These are phyloP conservation scores for Saccostrea glomerata DNA, from an alignment of 1,140 invertebrate species.

Conservation along the genomic window DNA sequence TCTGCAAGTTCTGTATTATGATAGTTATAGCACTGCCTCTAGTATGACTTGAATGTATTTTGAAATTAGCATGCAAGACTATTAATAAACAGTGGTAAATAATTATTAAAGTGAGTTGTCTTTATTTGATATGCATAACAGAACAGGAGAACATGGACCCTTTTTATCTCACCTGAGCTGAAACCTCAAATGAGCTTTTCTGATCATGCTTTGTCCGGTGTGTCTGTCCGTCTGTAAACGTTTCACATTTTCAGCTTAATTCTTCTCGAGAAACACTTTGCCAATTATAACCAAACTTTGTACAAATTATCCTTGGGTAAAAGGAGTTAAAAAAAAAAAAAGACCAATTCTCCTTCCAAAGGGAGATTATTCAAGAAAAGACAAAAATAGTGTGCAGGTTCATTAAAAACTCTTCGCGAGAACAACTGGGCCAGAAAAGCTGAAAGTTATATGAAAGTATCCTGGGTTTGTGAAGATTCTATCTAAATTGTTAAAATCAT, in stretches of 20 bases:
- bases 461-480: too few species aligned
- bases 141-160: background rate
- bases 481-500: too few species aligned
- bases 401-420: too few species aligned
- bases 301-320: too few species aligned
- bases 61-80: constrained; percentile 14
- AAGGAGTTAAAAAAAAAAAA: too few species aligned
- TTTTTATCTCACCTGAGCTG: background rate
- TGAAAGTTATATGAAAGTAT: too few species aligned
- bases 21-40: constrained; percentile 30
- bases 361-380: background rate
- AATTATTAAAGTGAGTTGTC: background rate
- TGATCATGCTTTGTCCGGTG: background rate
- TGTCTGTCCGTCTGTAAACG: too few species aligned
- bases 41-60: constrained; percentile 29
- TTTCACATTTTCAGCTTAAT: too few species aligned
- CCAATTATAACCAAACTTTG: too few species aligned
- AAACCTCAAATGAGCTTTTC: background rate
- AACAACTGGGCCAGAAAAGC: too few species aligned
- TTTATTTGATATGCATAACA: background rate
- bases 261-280: too few species aligned
- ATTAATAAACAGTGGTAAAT: constrained; percentile 9
- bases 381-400: too few species aligned
- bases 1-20: constrained; percentile 9
- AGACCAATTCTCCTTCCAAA: background rate